phyloP scores from a whole-genome alignment of 2,797 vertebrate species.

The Alectoris magna region DNA sequence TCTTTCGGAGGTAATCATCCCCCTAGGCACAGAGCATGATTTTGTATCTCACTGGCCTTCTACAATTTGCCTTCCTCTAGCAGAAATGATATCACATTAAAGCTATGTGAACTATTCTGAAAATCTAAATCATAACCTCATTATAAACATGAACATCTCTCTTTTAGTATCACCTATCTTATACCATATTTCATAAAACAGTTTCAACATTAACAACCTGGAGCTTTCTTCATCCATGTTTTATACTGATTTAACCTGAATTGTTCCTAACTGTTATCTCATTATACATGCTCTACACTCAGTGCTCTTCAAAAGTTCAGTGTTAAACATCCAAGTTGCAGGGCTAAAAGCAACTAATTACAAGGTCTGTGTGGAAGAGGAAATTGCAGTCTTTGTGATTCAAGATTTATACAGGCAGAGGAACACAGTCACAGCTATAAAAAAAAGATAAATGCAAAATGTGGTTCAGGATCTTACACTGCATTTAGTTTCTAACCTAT shows the following conservation, averaged over 20 bases:
- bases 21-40: neutral
- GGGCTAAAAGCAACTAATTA: neutral
- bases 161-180: neutral
- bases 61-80: neutral
- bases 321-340: neutral
- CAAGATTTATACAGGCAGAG: neutral
- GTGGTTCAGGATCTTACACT: neutral
- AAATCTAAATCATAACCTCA: neutral
- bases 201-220: neutral
- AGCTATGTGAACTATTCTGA: neutral
- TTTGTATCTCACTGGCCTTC: neutral
- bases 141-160: neutral
- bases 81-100: neutral
- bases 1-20: neutral
- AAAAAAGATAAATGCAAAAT: neutral
- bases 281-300: neutral
- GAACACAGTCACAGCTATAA: neutral
- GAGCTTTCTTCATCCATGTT: neutral
- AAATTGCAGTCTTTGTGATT: neutral
- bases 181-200: neutral
- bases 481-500: constrained; percentile 3
- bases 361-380: neutral
- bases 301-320: neutral
- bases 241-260: neutral
- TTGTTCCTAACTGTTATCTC: neutral